Base-by-base conservation (phyloP, 2,797 vertebrate genomes). In the Tiaroga cobitis region DNA sequence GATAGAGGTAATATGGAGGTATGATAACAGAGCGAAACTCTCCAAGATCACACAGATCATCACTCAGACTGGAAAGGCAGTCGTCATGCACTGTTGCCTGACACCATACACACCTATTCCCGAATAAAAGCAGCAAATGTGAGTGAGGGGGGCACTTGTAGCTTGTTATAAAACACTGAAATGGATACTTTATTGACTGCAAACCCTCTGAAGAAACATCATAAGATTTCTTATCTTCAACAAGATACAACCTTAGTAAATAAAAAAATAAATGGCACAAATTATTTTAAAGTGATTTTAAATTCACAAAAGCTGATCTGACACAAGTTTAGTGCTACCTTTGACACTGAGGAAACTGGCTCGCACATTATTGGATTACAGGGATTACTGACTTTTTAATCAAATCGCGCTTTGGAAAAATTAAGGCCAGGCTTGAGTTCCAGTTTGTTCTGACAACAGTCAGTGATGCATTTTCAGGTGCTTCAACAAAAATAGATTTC, bases 21-120 rank as follows among this genome's bases (percentile, higher is more conserved):
- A 99, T 97, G 94, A 99, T 97, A 90, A 99, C 95, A 85, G 94
- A 96, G 90, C 24, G 95, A 88, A 99, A 98, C 92, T 98, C 97
- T 86, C 98, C 98, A 87, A 99, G 93, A 11, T 96, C 96, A 84
- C 98, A 99, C 29, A 89, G 91, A 51, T 88, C 93, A 69, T 93
- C 95, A 16, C 90, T 86, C 86, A 92, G 88, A 49, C 87, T 93
- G 82, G 93, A 86, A 94, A 96, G 95, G 90, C 98, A 99, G 65
- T 97, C 97, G 3, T 99, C 98, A 24, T 99, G 98, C 41, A 97
- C 96, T 0, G 96, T 98, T 89, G 88, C 93, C 94, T 99, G 98
- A 91, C 98, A 99, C 98, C 98, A 99, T 89, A 97, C 91, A 89
- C 98, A 99, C 87, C 98, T 99, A 90, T 39, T 75, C 18, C 29